These are phyloP conservation scores for Enteromius treurensis DNA, from an alignment of 2,797 vertebrate genomes.

Conservation along the genomic window DNA sequence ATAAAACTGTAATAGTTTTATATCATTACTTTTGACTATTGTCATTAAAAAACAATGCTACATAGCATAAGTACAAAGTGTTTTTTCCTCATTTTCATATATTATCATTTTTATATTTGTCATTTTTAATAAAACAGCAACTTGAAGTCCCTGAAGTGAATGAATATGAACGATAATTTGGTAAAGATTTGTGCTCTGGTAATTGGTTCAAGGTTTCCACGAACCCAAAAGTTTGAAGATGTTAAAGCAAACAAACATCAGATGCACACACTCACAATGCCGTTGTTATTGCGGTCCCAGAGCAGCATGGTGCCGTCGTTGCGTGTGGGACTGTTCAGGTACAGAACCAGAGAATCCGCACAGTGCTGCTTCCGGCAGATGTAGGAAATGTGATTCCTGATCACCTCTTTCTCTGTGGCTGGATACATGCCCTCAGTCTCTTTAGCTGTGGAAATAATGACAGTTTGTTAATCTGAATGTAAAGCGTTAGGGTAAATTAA, in stretches of 20 bases:
- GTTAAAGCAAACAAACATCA: background rate
- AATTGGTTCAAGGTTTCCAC: background rate
- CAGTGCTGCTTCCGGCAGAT: constrained; percentile 83
- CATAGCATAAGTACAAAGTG: background rate
- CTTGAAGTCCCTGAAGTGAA: background rate
- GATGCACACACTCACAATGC: constrained; percentile 72
- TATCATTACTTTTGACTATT: background rate
- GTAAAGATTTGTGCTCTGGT: background rate
- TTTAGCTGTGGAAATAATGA: constrained; percentile 59
- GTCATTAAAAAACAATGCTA: background rate
- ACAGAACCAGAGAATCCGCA: constrained; percentile 81
- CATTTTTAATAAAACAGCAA: background rate
- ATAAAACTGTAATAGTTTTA: background rate
- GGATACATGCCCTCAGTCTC: constrained; percentile 76
- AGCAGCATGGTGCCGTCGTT: constrained; percentile 83
- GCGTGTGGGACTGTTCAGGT: constrained; percentile 81
- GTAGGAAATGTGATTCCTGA: constrained; percentile 82
- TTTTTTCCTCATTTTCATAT: background rate
- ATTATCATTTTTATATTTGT: background rate
- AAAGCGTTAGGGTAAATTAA: background rate
- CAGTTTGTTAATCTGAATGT: background rate
- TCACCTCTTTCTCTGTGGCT: constrained; percentile 79
- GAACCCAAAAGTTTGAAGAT: background rate
- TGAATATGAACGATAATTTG: background rate
- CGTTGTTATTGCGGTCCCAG: constrained; percentile 83